Conservation (phyloP, 2,797 vertebrate genomes). For the Selene dorsalis region DNA sequence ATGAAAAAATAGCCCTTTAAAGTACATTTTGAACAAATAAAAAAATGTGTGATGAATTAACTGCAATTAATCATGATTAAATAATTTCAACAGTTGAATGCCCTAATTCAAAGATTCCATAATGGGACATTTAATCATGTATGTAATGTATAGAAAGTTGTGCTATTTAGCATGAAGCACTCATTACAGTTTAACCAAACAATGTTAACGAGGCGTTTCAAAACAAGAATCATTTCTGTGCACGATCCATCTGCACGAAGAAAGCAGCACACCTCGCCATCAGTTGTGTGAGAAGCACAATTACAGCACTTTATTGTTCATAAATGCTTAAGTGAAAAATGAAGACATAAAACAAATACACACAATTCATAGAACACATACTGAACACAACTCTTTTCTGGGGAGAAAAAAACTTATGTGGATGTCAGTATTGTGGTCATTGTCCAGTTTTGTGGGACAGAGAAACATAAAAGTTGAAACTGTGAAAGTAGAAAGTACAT, state of each 20-base stretch:
- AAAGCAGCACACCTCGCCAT: conserved; percentile 58
- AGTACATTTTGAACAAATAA: too few species aligned
- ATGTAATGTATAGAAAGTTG: not conserved
- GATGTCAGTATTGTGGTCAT: conserved; percentile 77
- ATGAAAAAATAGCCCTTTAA: too few species aligned
- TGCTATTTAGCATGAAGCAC: not conserved
- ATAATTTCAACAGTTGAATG: too few species aligned
- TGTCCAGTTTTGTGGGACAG: conserved; percentile 69
- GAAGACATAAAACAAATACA: conserved; percentile 86
- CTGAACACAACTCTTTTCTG: conserved; percentile 84
- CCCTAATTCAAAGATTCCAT: not conserved
- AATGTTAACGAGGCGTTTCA: not conserved
- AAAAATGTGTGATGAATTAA: too few species aligned
- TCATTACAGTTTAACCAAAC: not conserved
- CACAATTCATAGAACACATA: conserved; percentile 95
- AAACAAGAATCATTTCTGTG: conserved; percentile 1
- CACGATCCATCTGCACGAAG: conserved; percentile 15
- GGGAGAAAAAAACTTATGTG: conserved; percentile 36
- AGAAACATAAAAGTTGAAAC: conserved; percentile 81
- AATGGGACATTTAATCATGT: not conserved
- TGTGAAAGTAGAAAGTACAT: conserved; percentile 83
- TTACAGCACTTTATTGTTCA: conserved; percentile 99
- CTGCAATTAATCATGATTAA: too few species aligned
- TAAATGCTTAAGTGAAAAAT: conserved; percentile 93
- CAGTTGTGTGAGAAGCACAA: conserved; percentile 93